Conservation (phyloP, 2,797 vertebrate genomes). For the Calcarius lapponicus region DNA sequence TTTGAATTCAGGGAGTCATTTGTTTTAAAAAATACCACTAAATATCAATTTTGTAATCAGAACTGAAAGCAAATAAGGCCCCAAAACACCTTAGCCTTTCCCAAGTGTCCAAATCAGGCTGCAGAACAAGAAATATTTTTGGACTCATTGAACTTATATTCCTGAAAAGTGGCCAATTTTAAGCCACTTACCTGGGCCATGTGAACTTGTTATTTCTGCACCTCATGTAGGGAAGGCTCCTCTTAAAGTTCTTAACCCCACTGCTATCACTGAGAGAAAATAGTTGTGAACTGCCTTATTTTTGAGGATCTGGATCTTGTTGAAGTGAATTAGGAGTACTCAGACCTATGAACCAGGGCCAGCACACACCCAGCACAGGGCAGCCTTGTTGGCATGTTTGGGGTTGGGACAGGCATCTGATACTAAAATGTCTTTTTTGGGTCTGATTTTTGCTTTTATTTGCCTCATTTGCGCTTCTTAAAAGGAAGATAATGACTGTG, state of each 20-base stretch:
- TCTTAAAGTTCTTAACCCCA: not conserved
- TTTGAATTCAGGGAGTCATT: not conserved
- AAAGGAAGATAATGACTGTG: not conserved
- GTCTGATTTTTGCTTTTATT: not conserved
- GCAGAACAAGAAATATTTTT: not conserved
- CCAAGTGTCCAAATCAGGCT: not conserved
- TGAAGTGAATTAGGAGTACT: not conserved
- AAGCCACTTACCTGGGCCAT: not conserved
- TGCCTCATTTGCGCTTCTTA: not conserved
- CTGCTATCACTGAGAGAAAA: not conserved
- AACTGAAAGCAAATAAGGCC: not conserved
- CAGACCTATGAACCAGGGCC: not conserved
- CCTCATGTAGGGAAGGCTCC: not conserved
- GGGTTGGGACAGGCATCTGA: not conserved
- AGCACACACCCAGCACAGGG: not conserved
- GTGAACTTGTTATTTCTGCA: not conserved
- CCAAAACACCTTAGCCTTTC: not conserved
- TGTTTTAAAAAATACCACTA: not conserved
- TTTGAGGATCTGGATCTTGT: not conserved
- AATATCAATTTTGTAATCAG: not conserved
- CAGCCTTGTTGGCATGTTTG: not conserved
- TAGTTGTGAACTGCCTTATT: not conserved
- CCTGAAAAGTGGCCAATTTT: not conserved
- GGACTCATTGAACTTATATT: not conserved
- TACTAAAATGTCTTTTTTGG: not conserved